These are phyloP conservation scores for Heliconius hermathena DNA, from an alignment of 1,140 invertebrate genomes.

Conservation along the genomic window DNA sequence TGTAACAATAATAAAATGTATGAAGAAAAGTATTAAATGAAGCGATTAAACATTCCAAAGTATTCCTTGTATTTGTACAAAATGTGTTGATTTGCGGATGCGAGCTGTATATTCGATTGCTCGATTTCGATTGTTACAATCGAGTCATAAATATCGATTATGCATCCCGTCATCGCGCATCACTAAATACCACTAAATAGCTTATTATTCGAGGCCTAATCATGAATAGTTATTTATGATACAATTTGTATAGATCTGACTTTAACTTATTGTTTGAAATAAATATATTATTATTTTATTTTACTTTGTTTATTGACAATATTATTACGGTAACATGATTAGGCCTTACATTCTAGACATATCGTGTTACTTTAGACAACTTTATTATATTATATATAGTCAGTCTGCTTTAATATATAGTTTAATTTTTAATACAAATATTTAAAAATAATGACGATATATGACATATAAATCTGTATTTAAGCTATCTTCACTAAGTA, in stretches of 20 bases:
- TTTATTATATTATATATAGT: conserved; percentile 3
- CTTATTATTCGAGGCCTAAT: conserved; percentile 4
- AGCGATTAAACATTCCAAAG: conserved; percentile 16
- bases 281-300: background rate
- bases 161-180: background rate
- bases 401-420: background rate
- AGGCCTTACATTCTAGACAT: background rate
- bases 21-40: background rate
- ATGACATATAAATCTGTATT: background rate
- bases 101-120: background rate
- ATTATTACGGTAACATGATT: background rate
- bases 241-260: background rate
- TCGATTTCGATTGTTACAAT: background rate
- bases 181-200: background rate
- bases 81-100: background rate
- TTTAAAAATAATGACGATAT: background rate
- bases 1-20: background rate
- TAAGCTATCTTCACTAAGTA: background rate
- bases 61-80: conserved; percentile 14
- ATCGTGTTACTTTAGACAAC: conserved; percentile 25
- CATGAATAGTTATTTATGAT: background rate
- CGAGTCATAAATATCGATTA: background rate
- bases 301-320: background rate
- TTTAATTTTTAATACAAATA: background rate
- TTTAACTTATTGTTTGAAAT: background rate